Conservation (phyloP, 2,888 invertebrate genomes). For the Hanleya hanleyi region DNA sequence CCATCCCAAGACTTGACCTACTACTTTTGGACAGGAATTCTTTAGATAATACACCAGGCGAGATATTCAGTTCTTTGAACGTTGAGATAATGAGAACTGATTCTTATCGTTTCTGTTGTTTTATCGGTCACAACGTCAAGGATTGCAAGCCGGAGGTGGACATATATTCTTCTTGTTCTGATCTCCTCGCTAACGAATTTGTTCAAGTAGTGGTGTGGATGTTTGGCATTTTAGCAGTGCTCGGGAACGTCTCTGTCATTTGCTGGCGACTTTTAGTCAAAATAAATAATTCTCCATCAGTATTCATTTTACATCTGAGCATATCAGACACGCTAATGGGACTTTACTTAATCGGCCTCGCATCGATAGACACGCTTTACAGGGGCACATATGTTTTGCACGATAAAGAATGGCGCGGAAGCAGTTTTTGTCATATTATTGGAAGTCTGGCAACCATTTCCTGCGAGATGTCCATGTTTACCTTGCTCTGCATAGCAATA, state of each 20-base stretch:
- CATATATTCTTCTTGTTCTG: conserved; percentile 46
- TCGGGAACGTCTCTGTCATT: conserved; percentile 77
- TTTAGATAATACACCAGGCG: not conserved
- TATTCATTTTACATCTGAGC: conserved; percentile 79
- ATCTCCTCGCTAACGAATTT: conserved; percentile 44
- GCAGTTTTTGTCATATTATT: conserved; percentile 77
- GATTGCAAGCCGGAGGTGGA: conserved; percentile 44
- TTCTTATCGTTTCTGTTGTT: conserved; percentile 2
- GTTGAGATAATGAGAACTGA: not conserved
- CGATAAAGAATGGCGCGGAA: conserved; percentile 78
- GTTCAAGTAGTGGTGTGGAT: conserved; percentile 77
- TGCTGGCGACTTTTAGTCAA: conserved; percentile 21
- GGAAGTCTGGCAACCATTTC: conserved; percentile 74
- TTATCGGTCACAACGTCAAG: conserved; percentile 5
- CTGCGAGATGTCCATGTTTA: conserved; percentile 48
- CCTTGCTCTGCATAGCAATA: conserved; percentile 43
- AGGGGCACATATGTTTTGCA: conserved; percentile 78
- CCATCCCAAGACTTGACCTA: conserved; percentile 2
- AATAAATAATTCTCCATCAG: conserved; percentile 64
- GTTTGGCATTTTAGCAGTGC: conserved; percentile 78
- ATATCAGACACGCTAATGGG: conserved; percentile 80
- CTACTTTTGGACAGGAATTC: conserved; percentile 3
- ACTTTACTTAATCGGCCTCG: conserved; percentile 78
- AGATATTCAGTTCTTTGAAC: not conserved
- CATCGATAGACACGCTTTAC: conserved; percentile 76